Conservation (phyloP, 2,113 vertebrate species). For the Hoplias malabaricus region DNA sequence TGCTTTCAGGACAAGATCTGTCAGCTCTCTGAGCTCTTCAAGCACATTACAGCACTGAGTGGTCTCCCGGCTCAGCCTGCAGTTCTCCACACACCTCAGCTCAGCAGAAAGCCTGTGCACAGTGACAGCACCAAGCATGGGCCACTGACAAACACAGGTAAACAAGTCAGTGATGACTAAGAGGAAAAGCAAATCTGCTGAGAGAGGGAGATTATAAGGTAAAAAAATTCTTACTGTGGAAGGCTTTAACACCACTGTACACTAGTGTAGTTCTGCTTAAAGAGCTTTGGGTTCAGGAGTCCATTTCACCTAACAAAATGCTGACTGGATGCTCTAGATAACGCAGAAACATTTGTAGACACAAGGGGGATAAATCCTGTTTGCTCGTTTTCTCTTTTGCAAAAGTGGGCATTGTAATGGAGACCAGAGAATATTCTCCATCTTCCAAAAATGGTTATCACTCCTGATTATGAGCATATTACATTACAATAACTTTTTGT, state of each 20-base stretch:
- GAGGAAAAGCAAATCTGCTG: neutral
- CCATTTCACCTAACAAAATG: neutral
- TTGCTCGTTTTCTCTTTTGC: neutral
- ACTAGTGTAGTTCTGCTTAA: neutral
- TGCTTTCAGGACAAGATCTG: slow-evolving; percentile 28
- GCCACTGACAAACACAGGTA: neutral
- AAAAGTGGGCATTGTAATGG: neutral
- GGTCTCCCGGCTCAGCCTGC: slow-evolving; percentile 21
- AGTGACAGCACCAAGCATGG: neutral
- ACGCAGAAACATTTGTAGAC: neutral
- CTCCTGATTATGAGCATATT: neutral
- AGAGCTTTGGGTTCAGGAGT: neutral
- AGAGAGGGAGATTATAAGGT: neutral
- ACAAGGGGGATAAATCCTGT: neutral
- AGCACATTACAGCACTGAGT: slow-evolving; percentile 32
- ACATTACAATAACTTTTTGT: no score
- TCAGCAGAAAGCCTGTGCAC: neutral
- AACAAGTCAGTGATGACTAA: slow-evolving; percentile 1
- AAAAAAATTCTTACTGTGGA: neutral
- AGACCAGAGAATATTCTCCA: neutral
- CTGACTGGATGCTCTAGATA: neutral
- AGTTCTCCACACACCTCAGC: neutral
- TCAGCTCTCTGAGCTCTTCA: slow-evolving; percentile 15
- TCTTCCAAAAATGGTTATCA: neutral
- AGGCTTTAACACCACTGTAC: neutral